These are phyloP conservation scores for Aspiorhynchus laticeps DNA, from an alignment of 2,113 vertebrate species.

Conservation along the genomic window DNA sequence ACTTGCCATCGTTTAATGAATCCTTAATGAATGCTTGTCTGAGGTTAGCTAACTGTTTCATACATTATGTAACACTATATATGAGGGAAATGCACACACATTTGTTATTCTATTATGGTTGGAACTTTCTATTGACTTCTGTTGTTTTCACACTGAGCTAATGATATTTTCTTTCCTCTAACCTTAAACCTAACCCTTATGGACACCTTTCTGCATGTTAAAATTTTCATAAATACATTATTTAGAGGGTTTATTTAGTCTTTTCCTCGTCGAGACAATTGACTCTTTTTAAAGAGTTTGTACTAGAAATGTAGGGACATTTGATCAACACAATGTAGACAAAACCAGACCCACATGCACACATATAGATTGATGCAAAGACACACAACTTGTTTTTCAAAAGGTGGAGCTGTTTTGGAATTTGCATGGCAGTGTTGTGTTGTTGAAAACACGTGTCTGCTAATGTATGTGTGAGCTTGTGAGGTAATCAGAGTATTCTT, in stretches of 20 bases:
- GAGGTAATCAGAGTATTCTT: conserved; percentile 61
- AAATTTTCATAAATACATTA: background rate
- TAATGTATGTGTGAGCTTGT: conserved; percentile 39
- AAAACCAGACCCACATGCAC: background rate
- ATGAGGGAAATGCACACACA: background rate
- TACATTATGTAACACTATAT: conserved; percentile 16
- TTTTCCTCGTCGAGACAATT: too few relatives aligned
- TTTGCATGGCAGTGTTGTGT: background rate
- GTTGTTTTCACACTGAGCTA: too few relatives aligned
- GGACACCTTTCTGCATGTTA: background rate
- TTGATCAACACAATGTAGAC: background rate
- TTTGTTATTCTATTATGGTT: conserved; percentile 3
- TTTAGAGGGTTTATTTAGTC: too few relatives aligned
- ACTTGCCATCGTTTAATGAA: conserved; percentile 22
- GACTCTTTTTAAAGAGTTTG: too few relatives aligned
- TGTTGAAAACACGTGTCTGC: background rate
- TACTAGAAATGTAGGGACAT: background rate
- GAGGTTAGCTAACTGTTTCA: conserved; percentile 1
- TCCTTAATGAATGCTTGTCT: background rate
- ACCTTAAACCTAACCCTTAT: background rate
- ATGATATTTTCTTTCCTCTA: background rate
- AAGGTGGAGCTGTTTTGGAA: background rate
- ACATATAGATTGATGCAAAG: background rate
- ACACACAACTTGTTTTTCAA: too few relatives aligned
- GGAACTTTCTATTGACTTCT: background rate